Evolutionary conservation across 2,113 vertebrate genomes (phyloP).

Genomic region (Saimiri boliviensis): DNA sequence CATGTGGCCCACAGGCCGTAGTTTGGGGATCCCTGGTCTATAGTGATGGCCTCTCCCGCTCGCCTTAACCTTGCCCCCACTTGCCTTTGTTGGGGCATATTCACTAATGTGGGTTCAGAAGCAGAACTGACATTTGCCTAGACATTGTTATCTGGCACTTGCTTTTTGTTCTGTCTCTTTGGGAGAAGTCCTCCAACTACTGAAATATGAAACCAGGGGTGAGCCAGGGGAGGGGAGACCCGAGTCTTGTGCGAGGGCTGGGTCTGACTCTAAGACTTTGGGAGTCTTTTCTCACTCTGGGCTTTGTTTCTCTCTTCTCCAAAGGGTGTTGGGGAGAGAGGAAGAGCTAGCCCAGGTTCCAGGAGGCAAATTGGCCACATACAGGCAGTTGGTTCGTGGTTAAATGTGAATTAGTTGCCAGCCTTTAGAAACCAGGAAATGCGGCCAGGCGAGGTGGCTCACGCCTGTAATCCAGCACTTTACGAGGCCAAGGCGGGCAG

Average conservation of each 20-base stretch:
- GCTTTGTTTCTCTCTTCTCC: neutral
- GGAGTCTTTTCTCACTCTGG: neutral
- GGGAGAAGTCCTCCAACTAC: neutral
- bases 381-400: no score
- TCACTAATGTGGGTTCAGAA: neutral
- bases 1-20: no score
- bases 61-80: accelerated
- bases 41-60: accelerated
- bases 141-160: neutral
- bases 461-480: no score
- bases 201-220: no score
- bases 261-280: neutral
- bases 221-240: neutral
- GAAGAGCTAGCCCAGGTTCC: no score
- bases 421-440: neutral
- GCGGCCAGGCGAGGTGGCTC: no score
- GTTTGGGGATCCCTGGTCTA: no score
- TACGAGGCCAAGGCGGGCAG: no score
- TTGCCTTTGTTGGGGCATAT: neutral
- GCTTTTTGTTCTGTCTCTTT: neutral
- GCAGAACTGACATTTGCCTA: neutral
- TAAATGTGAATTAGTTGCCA: neutral
- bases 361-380: neutral
- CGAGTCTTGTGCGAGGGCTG: neutral
- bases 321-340: neutral